phyloP scores from a whole-genome alignment of 1,140 invertebrate genomes.

The Drosophila subpulchrella region DNA sequence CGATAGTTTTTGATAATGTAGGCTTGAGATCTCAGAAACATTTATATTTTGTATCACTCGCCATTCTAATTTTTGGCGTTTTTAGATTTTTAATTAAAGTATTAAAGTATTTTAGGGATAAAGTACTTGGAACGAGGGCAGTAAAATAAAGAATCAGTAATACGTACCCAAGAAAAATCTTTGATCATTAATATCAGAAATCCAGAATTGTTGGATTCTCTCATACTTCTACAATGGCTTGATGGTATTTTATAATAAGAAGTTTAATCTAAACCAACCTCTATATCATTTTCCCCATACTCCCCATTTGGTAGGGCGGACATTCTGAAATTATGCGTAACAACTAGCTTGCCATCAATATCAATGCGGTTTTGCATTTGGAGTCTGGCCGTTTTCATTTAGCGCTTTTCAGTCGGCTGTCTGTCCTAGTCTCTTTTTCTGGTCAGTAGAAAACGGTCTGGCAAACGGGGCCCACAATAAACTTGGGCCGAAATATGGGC shows the following conservation, averaged over 20 bases:
- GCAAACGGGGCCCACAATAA: conserved; percentile 55
- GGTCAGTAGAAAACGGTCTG: conserved; percentile 10
- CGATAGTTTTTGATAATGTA: neutral
- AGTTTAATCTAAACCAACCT: neutral
- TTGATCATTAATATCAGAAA: too few species aligned
- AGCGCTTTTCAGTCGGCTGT: conserved; percentile 15
- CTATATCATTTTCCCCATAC: neutral
- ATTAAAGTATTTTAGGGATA: too few species aligned
- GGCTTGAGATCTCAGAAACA: neutral
- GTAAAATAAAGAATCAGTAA: too few species aligned
- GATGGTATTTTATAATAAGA: too few species aligned
- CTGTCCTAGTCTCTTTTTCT: conserved; percentile 8
- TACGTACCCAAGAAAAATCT: too few species aligned
- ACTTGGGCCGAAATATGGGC: conserved; percentile 72
- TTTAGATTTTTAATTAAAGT: too few species aligned
- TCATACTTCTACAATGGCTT: too few species aligned
- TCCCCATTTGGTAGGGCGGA: too few species aligned
- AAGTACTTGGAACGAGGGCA: too few species aligned
- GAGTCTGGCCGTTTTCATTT: conserved; percentile 37
- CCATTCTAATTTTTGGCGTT: neutral
- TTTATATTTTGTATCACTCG: too few species aligned
- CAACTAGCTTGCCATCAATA: conserved; percentile 20
- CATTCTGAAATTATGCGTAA: conserved; percentile 58
- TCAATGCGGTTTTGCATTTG: conserved; percentile 7
- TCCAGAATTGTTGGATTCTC: too few species aligned